Conservation (phyloP, 2,113 vertebrate species). For the Alligator mississippiensis region DNA sequence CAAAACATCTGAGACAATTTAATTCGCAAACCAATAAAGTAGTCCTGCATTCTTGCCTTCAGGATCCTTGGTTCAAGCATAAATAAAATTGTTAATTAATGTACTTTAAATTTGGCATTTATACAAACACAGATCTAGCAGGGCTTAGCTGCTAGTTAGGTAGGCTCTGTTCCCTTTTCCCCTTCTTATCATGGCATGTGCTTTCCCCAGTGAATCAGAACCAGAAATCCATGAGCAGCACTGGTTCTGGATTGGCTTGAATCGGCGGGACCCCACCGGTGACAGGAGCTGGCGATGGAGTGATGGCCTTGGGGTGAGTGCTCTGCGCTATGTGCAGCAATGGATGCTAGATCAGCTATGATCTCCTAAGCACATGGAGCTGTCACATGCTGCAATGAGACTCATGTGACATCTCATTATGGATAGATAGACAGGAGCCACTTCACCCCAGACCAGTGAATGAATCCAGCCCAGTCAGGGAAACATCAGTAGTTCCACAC, state of each 20-base stretch:
- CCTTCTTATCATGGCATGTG: background rate
- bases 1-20: too few relatives aligned
- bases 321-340: background rate
- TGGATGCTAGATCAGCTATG: too few relatives aligned
- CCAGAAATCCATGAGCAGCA: slow-evolving; percentile 93
- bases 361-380: background rate
- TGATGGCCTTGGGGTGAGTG: slow-evolving; percentile 90
- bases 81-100: background rate
- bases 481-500: background rate
- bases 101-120: background rate
- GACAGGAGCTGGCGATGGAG: slow-evolving; percentile 95
- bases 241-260: slow-evolving; percentile 98
- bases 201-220: slow-evolving; percentile 77
- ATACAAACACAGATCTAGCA: background rate
- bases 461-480: background rate
- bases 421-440: background rate
- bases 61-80: background rate
- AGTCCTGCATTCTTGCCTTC: background rate
- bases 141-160: background rate
- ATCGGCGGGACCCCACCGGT: slow-evolving; percentile 86
- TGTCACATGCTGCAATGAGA: background rate
- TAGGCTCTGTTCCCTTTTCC: background rate
- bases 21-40: too few relatives aligned
- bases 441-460: background rate
- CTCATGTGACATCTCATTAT: too few relatives aligned